Conservation (phyloP, 2,113 vertebrate species). For the Coreoperca whiteheadi region DNA sequence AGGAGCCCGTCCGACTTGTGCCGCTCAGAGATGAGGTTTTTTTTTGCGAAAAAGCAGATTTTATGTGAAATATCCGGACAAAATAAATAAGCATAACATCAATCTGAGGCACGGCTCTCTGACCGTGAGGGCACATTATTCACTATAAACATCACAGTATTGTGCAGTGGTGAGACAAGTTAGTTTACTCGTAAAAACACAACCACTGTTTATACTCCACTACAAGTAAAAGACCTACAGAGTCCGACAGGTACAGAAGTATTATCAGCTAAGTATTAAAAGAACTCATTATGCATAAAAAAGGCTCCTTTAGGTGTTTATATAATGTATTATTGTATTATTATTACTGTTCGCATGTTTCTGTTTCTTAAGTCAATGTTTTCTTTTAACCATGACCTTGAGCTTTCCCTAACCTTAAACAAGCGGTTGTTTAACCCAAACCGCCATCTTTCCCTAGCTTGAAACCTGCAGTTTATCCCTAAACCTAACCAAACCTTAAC, state of each 20-base stretch:
- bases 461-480: constrained; percentile 1
- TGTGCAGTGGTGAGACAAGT: background rate
- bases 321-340: background rate
- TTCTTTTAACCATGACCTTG: too few species aligned
- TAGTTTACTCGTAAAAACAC: background rate
- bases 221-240: background rate
- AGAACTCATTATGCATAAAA: background rate
- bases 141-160: background rate
- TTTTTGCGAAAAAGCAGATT: background rate
- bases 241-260: too few species aligned
- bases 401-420: background rate
- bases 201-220: background rate
- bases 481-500: constrained; percentile 7
- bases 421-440: constrained; percentile 17
- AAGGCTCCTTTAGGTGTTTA: background rate
- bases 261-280: background rate
- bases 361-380: background rate
- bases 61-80: background rate
- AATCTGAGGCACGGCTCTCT: background rate
- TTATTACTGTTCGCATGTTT: background rate
- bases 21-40: background rate
- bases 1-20: background rate
- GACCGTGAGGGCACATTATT: background rate
- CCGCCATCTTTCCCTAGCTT: constrained; percentile 12
- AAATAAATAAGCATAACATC: background rate